Evolutionary conservation across 2,888 invertebrate genomes (phyloP), one percentile per base, ranked within the genome.

Genomic region (Aquatica leii): DNA sequence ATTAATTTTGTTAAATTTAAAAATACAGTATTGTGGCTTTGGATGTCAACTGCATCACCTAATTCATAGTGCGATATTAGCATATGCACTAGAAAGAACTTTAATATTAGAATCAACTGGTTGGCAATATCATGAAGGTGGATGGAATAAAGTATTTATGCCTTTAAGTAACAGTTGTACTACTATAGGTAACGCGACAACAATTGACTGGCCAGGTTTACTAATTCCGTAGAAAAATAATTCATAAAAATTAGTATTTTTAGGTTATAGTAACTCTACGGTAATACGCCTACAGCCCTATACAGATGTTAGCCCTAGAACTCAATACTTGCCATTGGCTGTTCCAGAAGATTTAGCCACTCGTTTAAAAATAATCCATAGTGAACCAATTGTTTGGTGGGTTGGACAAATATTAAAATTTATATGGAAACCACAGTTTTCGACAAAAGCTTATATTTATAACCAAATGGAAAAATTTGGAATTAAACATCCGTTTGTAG

Each of bases 41-140:
- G 99, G 99, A 11, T 99, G 99, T 78, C 98, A 99, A 83, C 84
- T 99, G 12, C 99, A 99, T 83, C 98, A 99, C 82, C 93, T 94
- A 53, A 93, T 94, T 8, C 98, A 98, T 82, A 99, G 98, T 80
- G 90, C 98, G 72, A 90, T 97, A 77, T 92, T 97, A 71, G 97
- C 98, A 1, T 97, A 97, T 80, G 97, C 95, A 0, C 95, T 95
- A 0, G 90, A 95, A 77, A 84, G 98, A 52, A 98, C 98, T 0
- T 82, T 99, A 62, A 92, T 99, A 71, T 83, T 99, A 35, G 93
- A 96, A 82, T 95, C 96, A 0, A 91, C 93, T 74, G 97, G 96
- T 1, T 98, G 98, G 98, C 84, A 94, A 57, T 97, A 97, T 82
- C 93, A 95, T 77, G 89, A 90, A 71, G 90, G 88, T 59, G 97